Percentiles rank a stretch among this genome's conserved stretches.
These are phyloP conservation scores for Macrocentrus cingulum DNA, from an alignment of 1,140 invertebrate genomes.

Conservation along the genomic window DNA sequence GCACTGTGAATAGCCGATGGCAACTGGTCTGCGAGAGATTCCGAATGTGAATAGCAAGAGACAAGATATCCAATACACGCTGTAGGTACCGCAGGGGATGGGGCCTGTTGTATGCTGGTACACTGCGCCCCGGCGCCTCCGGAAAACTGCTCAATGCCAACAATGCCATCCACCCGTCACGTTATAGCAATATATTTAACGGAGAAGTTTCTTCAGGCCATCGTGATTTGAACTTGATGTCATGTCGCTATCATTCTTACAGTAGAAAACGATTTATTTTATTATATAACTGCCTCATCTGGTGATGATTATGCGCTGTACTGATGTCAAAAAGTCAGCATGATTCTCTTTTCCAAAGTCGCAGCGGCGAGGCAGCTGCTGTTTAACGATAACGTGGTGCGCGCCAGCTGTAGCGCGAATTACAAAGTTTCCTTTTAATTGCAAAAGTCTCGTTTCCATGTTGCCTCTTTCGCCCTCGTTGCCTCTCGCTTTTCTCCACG, in stretches of 20 bases:
- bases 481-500: neutral
- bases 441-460: slow-evolving; percentile 14
- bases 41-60: neutral
- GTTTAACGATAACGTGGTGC: slow-evolving; percentile 22
- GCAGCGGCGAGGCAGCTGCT: slow-evolving; percentile 13
- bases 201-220: too few relatives aligned
- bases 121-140: neutral
- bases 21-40: slow-evolving; percentile 4
- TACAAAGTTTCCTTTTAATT: slow-evolving; percentile 28
- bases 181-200: too few relatives aligned
- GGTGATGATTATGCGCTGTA: neutral
- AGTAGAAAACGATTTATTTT: too few relatives aligned
- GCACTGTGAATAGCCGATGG: slow-evolving; percentile 22
- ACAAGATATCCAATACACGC: neutral
- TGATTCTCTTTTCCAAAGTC: slow-evolving; percentile 7
- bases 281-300: neutral
- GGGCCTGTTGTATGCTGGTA: neutral
- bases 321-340: neutral
- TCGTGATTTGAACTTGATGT: too few relatives aligned
- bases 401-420: slow-evolving; percentile 25
- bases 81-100: neutral
- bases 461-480: neutral
- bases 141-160: neutral
- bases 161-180: neutral
- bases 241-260: too few relatives aligned